These are phyloP conservation scores for Nephotettix cincticeps DNA, from an alignment of 1,140 invertebrate species.

Conservation along the genomic window DNA sequence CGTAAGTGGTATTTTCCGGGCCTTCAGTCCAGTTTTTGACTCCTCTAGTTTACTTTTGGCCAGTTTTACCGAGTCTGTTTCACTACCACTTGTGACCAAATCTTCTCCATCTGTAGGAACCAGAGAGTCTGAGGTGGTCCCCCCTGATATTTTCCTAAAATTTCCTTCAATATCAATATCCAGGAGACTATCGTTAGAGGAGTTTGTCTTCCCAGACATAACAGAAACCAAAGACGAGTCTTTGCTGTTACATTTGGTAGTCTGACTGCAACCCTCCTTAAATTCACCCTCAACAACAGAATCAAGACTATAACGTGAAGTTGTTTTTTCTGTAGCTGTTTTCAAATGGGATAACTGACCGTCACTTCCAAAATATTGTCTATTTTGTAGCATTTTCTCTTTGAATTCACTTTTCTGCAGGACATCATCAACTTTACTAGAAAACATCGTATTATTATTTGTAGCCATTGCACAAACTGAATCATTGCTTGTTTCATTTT, in stretches of 20 bases:
- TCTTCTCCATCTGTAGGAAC: constrained; percentile 32
- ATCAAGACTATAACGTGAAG: constrained; percentile 13
- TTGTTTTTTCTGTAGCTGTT: constrained; percentile 4
- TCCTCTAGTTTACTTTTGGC: constrained; percentile 3
- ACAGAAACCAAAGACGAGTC: too few relatives aligned
- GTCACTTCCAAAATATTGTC: background rate
- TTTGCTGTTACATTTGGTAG: too few relatives aligned
- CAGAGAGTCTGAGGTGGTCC: constrained; percentile 33
- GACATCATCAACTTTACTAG: background rate
- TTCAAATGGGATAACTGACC: background rate
- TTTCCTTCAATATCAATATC: constrained; percentile 35
- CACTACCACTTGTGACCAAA: constrained; percentile 26
- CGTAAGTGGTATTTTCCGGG: constrained; percentile 30
- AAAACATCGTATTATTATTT: background rate
- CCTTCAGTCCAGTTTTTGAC: constrained; percentile 23
- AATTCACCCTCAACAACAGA: constrained; percentile 14
- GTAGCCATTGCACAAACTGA: too few relatives aligned
- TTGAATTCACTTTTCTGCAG: background rate
- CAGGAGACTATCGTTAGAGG: constrained; percentile 38
- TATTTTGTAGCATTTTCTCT: background rate
- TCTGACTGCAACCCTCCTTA: background rate
- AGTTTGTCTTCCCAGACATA: background rate
- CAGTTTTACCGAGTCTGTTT: constrained; percentile 25
- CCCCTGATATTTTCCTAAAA: constrained; percentile 30
- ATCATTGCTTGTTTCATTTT: too few relatives aligned